These are phyloP conservation scores for Hypomecis atomaria DNA, from an alignment of 2,888 invertebrate genomes.

Conservation along the genomic window DNA sequence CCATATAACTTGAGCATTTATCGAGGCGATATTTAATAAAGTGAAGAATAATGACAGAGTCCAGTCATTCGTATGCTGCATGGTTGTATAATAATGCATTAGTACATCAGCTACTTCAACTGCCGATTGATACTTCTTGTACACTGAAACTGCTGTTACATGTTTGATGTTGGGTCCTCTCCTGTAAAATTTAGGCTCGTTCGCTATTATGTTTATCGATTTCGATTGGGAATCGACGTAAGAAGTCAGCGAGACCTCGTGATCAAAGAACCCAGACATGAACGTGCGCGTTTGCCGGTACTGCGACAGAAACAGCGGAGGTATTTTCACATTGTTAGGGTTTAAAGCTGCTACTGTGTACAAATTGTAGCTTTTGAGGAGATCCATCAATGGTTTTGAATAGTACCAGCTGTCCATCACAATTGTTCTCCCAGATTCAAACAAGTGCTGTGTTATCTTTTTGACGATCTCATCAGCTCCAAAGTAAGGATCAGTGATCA, in stretches of 20 bases:
- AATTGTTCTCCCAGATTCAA: conserved; percentile 64
- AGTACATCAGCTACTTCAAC: conserved; percentile 74
- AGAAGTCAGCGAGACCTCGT: conserved; percentile 65
- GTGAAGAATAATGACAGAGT: conserved; percentile 72
- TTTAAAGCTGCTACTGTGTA: conserved; percentile 66
- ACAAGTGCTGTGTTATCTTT: conserved; percentile 70
- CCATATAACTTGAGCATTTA: conserved; percentile 79
- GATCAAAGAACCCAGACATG: conserved; percentile 68
- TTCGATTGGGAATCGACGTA: conserved; percentile 64
- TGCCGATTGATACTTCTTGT: conserved; percentile 70
- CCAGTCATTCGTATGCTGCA: conserved; percentile 77
- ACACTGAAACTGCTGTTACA: conserved; percentile 64
- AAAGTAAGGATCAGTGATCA: conserved; percentile 72
- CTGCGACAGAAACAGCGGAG: conserved; percentile 66
- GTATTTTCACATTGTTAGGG: conserved; percentile 65
- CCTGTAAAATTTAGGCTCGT: conserved; percentile 69
- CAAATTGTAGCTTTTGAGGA: conserved; percentile 63
- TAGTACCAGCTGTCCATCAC: conserved; percentile 75
- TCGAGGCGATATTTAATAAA: conserved; percentile 72
- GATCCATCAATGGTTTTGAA: conserved; percentile 59
- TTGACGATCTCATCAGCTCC: conserved; percentile 63
- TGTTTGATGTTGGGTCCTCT: conserved; percentile 55
- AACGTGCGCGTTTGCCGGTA: conserved; percentile 61
- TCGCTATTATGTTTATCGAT: conserved; percentile 67
- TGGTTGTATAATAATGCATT: conserved; percentile 77